Percentiles rank a stretch among this genome's conserved stretches.
phyloP scores from a whole-genome alignment of 2,888 invertebrate species.

The Myopa tessellatipennis region DNA sequence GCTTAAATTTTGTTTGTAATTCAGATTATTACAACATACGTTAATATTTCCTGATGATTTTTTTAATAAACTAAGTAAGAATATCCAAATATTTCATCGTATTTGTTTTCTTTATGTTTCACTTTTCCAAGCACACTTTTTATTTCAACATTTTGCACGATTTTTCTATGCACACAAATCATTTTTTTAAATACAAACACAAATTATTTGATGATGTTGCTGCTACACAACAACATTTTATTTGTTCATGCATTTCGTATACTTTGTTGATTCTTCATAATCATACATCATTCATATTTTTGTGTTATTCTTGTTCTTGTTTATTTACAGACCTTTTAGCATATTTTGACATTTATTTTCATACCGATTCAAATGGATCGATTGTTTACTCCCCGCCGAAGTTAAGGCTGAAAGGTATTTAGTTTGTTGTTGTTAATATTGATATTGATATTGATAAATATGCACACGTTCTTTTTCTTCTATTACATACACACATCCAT shows the following conservation, averaged over 20 bases:
- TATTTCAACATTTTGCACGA: constrained; percentile 19
- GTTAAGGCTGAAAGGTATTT: constrained; percentile 78
- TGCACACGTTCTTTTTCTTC: not conserved
- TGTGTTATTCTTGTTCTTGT: constrained; percentile 46
- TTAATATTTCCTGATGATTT: too few relatives aligned
- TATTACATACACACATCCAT: constrained; percentile 25
- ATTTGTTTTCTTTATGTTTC: not conserved
- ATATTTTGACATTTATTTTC: constrained; percentile 79
- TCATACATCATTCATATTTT: constrained; percentile 41
- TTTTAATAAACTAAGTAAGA: too few relatives aligned
- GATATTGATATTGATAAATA: not conserved
- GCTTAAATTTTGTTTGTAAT: too few relatives aligned
- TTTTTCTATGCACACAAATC: constrained; percentile 3
- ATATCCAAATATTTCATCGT: not conserved
- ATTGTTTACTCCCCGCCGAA: constrained; percentile 76
- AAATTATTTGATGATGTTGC: too few relatives aligned
- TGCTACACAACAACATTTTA: too few relatives aligned
- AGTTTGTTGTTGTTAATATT: not conserved
- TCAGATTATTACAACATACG: too few relatives aligned
- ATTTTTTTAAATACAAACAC: constrained; percentile 9
- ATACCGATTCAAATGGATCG: constrained; percentile 80
- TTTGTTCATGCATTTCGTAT: not conserved
- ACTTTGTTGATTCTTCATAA: constrained; percentile 23
- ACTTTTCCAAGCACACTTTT: constrained; percentile 12
- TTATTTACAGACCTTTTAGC: constrained; percentile 78